Conservation (phyloP, 2,888 invertebrate species). For the Galerucella pusilla region DNA sequence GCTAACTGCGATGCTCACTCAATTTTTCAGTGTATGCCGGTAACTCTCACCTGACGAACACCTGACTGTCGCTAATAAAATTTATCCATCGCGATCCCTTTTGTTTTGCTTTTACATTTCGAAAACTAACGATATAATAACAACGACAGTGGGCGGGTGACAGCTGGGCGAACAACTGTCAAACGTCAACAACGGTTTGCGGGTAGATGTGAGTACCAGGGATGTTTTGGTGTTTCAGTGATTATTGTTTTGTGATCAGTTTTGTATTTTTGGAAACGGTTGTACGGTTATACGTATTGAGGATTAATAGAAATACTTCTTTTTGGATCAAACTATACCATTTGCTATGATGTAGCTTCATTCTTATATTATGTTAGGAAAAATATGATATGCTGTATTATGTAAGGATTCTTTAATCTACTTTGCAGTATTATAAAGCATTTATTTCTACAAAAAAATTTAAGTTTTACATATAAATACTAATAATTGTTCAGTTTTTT, state of each 20-base stretch:
- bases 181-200: slow-evolving; percentile 24
- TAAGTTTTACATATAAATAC: too few relatives aligned
- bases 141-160: neutral
- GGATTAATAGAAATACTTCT: neutral
- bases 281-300: neutral
- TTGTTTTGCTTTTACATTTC: slow-evolving; percentile 28
- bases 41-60: slow-evolving; percentile 63
- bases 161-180: slow-evolving; percentile 26
- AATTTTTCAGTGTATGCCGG: slow-evolving; percentile 58
- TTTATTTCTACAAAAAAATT: too few relatives aligned
- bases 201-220: slow-evolving; percentile 9
- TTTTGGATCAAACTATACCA: too few relatives aligned
- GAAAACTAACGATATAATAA: slow-evolving; percentile 16
- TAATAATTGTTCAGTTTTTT: too few relatives aligned
- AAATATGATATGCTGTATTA: neutral
- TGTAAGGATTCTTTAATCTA: slow-evolving; percentile 2
- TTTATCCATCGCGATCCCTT: slow-evolving; percentile 39
- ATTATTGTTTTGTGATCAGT: neutral
- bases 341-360: neutral
- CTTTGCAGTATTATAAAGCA: neutral
- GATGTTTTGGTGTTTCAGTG: slow-evolving; percentile 7
- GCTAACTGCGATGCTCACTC: slow-evolving; percentile 50
- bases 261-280: slow-evolving; percentile 19
- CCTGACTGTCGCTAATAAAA: slow-evolving; percentile 49
- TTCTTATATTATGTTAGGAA: neutral